These are phyloP conservation scores for Paragorgia papillata DNA, from an alignment of 92 coral and sea anemone genomes.

Conservation along the genomic window DNA sequence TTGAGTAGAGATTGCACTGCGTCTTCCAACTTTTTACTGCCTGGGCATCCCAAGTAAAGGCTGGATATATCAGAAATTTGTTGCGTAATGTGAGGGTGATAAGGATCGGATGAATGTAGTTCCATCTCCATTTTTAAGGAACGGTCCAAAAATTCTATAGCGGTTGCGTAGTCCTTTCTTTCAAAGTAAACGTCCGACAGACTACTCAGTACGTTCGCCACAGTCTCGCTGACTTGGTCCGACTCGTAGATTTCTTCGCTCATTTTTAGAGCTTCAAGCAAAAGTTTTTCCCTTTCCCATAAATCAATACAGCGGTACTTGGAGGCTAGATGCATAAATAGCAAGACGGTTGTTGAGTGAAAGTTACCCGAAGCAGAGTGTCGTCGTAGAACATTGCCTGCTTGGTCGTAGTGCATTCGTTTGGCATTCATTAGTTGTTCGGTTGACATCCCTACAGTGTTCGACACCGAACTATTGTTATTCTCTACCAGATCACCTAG, in stretches of 20 bases:
- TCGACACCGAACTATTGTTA: background rate
- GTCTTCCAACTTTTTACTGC: background rate
- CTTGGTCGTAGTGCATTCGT: conserved; percentile 18
- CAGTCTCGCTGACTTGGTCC: background rate
- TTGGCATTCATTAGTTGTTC: conserved; percentile 14
- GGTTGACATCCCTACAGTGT: background rate
- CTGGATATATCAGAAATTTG: background rate
- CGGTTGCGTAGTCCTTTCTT: conserved; percentile 1
- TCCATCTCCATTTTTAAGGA: conserved; percentile 20
- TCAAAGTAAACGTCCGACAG: background rate
- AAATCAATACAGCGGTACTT: conserved; percentile 2
- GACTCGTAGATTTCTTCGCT: conserved; percentile 10
- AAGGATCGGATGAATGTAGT: conserved; percentile 15
- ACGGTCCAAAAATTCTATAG: background rate
- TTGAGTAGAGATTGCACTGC: background rate
- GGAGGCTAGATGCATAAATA: conserved; percentile 4
- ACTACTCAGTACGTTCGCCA: background rate
- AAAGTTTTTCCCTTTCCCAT: background rate
- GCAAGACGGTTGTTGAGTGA: conserved; percentile 15
- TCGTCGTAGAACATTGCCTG: background rate
- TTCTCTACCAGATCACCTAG: conserved; percentile 23
- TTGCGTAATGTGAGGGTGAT: conserved; percentile 5
- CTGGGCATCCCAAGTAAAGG: background rate
- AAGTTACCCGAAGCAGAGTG: conserved; percentile 20
- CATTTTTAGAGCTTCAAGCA: conserved; percentile 28